Conservation (phyloP, 2,888 invertebrate species). For the Pachymerium ferrugineum region DNA sequence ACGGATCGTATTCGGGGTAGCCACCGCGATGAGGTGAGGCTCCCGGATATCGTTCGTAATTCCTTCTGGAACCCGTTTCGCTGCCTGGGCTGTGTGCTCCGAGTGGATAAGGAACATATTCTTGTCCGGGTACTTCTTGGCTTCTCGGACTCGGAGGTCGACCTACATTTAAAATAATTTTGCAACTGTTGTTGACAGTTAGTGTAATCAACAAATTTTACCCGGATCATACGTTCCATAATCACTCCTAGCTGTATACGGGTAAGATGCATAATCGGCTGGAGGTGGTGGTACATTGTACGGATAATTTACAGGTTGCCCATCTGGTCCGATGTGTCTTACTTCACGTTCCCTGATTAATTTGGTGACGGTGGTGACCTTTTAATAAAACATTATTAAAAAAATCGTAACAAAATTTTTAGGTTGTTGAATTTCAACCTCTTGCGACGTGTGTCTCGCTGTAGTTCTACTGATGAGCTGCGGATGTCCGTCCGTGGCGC, state of each 20-base stretch:
- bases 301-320: conserved; percentile 44
- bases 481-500: conserved; percentile 45
- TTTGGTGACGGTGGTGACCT: conserved; percentile 66
- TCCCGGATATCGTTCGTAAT: conserved; percentile 34
- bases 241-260: conserved; percentile 37
- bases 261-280: conserved; percentile 38
- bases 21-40: conserved; percentile 35
- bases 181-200: neutral
- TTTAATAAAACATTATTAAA: conserved; percentile 38
- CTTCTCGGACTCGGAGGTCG: conserved; percentile 41
- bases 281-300: conserved; percentile 36
- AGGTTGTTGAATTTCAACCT: conserved; percentile 43
- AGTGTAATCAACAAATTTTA: conserved; percentile 9
- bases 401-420: conserved; percentile 9
- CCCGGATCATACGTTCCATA: conserved; percentile 41
- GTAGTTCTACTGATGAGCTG: conserved; percentile 57
- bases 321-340: conserved; percentile 56
- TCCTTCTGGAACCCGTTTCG: conserved; percentile 40
- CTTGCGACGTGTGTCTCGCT: conserved; percentile 63
- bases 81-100: conserved; percentile 41
- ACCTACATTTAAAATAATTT: neutral
- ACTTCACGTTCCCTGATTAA: conserved; percentile 57
- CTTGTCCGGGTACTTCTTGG: conserved; percentile 39
- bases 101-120: conserved; percentile 42
- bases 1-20: conserved; percentile 35